A percentile compares a stretch with the other conserved stretches of the same genome.
These are phyloP conservation scores for Apamea sordens DNA, from an alignment of 2,888 invertebrate genomes.

Conservation along the genomic window DNA sequence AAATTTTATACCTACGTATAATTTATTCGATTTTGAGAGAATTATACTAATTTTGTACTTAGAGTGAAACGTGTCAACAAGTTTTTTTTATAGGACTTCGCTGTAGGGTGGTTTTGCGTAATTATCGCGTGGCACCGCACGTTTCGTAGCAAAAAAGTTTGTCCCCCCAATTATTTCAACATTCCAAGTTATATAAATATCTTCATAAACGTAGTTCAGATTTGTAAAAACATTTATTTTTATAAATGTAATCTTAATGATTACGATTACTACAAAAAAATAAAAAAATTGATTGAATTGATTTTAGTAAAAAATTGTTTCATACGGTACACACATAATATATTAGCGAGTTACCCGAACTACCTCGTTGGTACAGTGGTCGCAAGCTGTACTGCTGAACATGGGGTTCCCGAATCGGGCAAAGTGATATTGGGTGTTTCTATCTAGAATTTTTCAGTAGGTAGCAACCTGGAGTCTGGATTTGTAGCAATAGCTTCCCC, in stretches of 20 bases:
- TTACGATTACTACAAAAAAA: no score
- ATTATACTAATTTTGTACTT: conserved; percentile 8
- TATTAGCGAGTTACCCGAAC: no score
- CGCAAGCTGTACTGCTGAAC: background rate
- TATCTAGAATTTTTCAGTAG: background rate
- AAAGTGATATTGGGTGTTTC: background rate
- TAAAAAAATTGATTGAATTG: no score
- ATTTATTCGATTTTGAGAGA: conserved; percentile 37
- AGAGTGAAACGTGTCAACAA: background rate
- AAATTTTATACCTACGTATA: conserved; percentile 54
- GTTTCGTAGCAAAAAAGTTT: background rate
- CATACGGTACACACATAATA: background rate
- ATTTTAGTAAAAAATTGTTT: background rate
- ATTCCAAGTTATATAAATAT: background rate
- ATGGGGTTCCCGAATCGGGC: background rate
- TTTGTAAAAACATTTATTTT: background rate
- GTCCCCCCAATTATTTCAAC: background rate
- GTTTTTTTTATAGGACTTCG: conserved; percentile 4
- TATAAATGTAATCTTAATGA: background rate
- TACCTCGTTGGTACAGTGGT: background rate
- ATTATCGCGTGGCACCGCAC: background rate
- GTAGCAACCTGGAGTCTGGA: no score
- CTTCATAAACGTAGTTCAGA: background rate
- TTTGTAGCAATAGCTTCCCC: background rate
- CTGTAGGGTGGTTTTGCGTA: conserved; percentile 4